Evolutionary conservation across 1,140 invertebrate genomes (phyloP).

Genomic region (Lucilia sericata): DNA sequence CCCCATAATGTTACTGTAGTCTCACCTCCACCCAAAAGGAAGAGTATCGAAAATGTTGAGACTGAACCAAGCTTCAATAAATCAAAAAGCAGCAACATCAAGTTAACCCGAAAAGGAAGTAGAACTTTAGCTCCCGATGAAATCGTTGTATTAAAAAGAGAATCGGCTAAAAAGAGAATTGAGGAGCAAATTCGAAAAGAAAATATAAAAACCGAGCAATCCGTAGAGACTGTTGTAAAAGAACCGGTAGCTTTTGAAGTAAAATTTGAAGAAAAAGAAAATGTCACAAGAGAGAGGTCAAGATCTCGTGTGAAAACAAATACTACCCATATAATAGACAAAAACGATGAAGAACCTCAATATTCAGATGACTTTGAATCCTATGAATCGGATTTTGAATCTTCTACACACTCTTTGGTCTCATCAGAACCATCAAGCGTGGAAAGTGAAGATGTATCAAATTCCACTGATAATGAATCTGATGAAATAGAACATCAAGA

Average conservation of each 20-base stretch:
- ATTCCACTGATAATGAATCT: not conserved
- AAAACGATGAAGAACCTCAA: constrained; percentile 56
- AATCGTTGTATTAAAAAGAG: constrained; percentile 59
- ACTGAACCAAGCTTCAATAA: constrained; percentile 46
- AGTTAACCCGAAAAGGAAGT: constrained; percentile 53
- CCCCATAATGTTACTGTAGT: constrained; percentile 66
- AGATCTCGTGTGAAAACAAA: not conserved
- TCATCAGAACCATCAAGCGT: constrained; percentile 49
- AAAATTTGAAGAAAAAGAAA: constrained; percentile 55
- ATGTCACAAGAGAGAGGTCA: not conserved
- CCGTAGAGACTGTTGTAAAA: not conserved
- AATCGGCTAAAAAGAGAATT: constrained; percentile 56
- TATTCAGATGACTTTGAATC: constrained; percentile 72
- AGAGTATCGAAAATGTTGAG: not conserved
- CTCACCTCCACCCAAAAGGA: constrained; percentile 62
- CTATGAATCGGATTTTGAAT: constrained; percentile 70
- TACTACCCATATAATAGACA: not conserved
- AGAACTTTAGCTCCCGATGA: constrained; percentile 63
- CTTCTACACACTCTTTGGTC: constrained; percentile 49
- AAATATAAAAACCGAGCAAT: not conserved
- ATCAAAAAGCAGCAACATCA: constrained; percentile 22
- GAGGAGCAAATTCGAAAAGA: constrained; percentile 49
- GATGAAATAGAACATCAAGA: constrained; percentile 5
- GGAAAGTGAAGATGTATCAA: constrained; percentile 49
- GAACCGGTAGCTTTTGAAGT: constrained; percentile 64